These are phyloP conservation scores for Hydrotaea diabolus DNA, from an alignment of 2,888 invertebrate genomes.

Conservation along the genomic window DNA sequence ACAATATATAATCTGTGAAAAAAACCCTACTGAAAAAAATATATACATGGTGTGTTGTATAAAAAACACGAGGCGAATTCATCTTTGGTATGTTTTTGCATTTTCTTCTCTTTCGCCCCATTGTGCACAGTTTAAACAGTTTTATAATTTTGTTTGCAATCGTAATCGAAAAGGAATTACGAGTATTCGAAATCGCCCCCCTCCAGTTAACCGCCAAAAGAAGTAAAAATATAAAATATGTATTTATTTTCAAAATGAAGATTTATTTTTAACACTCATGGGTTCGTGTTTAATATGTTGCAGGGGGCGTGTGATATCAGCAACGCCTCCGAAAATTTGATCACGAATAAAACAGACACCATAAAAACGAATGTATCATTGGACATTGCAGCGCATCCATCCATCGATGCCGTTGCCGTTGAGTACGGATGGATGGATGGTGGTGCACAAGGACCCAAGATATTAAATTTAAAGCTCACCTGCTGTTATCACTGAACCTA, in stretches of 20 bases:
- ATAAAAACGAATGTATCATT: background rate
- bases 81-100: too few relatives aligned
- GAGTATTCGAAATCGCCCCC: background rate
- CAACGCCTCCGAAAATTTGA: conserved; percentile 62
- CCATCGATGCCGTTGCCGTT: background rate
- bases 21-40: too few relatives aligned
- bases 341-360: conserved; percentile 38
- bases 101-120: background rate
- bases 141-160: conserved; percentile 15
- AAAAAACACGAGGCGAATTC: too few relatives aligned
- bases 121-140: background rate
- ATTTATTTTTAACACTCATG: conserved; percentile 46
- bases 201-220: conserved; percentile 23
- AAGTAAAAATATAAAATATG: conserved; percentile 53
- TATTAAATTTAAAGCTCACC: conserved; percentile 39
- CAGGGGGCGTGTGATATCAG: conserved; percentile 69
- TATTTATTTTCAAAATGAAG: conserved; percentile 55
- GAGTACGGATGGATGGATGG: background rate
- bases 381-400: conserved; percentile 31
- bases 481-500: conserved; percentile 61
- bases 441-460: background rate
- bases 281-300: conserved; percentile 62
- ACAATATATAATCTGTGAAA: too few relatives aligned
- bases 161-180: conserved; percentile 29
- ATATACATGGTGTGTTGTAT: too few relatives aligned